Base-by-base conservation (phyloP, 2,888 invertebrate species). In the Lithosia quadra region DNA sequence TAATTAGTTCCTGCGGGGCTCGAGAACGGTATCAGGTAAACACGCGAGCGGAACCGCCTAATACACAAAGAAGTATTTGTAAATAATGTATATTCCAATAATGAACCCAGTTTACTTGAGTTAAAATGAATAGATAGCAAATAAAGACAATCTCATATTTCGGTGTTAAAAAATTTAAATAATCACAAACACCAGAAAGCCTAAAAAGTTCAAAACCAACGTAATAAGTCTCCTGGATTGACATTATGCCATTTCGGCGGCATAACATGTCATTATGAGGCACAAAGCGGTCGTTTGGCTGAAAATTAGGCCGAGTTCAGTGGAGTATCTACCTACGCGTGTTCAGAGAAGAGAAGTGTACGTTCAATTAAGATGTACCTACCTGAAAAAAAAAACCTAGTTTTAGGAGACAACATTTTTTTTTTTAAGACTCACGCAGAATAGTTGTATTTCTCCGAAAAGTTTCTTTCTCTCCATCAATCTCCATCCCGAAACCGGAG, bases 251-350 rank as follows among this genome's bases (percentile, higher is more conserved):
- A 81, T 76, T 75, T 75, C 61, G 65, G 64, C 71, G 57, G 55
- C 71, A 78, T 65, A 71, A 69, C 72, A 68, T 59, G 69, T 53
- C 73, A 73, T 70, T 75, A 77, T 76, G 77, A 77, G 75, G 71
- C 76, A 80, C 75, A 80, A 77, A 84, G 77, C 68, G 78, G 73
- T 77, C 77, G 76, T 80, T 72, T 69, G 65, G 70, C 59, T 68
- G 63, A 68, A 79, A 85, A 85, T 82, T 80, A 79, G 84, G 81
- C 73, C 84, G 75, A 74, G 77, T 74, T 74, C 73, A 72, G 65
- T 70, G 64, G 76, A 72, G 78, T 73, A 65, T 15, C 66, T n/a
- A 39, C 34, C 55, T 21, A 34, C 75, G 73, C 72, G 72, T 75
- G 74, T 73, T 59, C 22, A 24, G 28, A n/a, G 67, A 63, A 69